phyloP scores from a whole-genome alignment of 2,888 invertebrate species.

The Nezara viridula region DNA sequence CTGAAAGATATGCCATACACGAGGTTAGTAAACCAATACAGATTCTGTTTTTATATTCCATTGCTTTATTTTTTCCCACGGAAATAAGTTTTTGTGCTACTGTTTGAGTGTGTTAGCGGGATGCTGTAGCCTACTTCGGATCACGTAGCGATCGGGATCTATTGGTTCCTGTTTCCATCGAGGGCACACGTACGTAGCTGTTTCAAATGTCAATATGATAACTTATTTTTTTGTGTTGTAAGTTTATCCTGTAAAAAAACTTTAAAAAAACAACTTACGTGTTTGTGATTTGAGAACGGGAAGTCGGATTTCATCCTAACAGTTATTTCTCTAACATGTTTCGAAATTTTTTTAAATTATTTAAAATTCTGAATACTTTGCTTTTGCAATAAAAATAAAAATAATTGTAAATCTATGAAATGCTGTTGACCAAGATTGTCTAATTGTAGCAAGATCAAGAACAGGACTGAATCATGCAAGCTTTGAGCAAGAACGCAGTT shows the following conservation, averaged over 20 bases:
- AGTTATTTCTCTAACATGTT: background rate
- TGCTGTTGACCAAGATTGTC: too few species aligned
- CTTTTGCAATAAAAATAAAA: too few species aligned
- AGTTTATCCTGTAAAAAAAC: background rate
- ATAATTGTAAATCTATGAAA: too few species aligned
- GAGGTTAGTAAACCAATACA: background rate
- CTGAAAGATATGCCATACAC: too few species aligned
- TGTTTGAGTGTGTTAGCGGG: background rate
- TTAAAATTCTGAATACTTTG: background rate
- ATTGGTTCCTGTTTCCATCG: background rate
- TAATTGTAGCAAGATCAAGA: too few species aligned
- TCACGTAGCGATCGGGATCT: conserved; percentile 8
- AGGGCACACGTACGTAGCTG: background rate
- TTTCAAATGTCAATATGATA: background rate
- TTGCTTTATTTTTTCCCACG: background rate
- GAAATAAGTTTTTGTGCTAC: background rate
- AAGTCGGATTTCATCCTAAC: background rate
- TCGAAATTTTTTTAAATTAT: background rate
- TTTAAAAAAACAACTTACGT: background rate
- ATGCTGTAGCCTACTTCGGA: background rate
- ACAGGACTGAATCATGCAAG: too few species aligned
- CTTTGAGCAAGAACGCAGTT: too few species aligned
- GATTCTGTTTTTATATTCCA: background rate
- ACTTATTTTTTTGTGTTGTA: background rate
- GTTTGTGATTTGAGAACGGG: background rate